Conservation (phyloP, 2,113 vertebrate genomes). For the Sylvilagus bachmani region DNA sequence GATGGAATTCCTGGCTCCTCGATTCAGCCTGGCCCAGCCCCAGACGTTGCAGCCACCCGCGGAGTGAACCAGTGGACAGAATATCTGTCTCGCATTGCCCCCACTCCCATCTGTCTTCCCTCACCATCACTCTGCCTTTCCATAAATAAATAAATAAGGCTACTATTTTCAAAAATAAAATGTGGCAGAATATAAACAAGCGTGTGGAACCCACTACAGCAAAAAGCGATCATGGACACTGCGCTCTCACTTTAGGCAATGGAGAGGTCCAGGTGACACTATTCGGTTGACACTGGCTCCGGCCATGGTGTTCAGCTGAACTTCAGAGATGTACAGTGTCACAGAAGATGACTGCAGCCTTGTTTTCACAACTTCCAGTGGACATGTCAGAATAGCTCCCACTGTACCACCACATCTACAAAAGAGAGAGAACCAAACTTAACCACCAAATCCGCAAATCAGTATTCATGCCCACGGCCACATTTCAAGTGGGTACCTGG, state of each 20-base stretch:
- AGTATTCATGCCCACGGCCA: background rate
- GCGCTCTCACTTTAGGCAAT: conserved; percentile 96
- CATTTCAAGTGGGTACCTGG: background rate
- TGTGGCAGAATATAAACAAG: background rate
- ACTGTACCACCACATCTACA: conserved; percentile 98
- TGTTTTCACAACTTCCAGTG: conserved; percentile 99
- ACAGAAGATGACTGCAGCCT: conserved; percentile 97
- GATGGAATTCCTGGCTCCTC: too few species aligned
- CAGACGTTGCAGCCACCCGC: too few species aligned
- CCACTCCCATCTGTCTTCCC: too few species aligned
- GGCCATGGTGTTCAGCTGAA: conserved; percentile 95
- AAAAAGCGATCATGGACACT: background rate
- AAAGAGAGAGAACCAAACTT: background rate
- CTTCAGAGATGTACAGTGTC: conserved; percentile 96
- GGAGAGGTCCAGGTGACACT: conserved; percentile 96
- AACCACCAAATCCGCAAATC: background rate
- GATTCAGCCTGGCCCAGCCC: too few species aligned
- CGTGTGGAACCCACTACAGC: background rate
- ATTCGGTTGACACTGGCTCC: conserved; percentile 93
- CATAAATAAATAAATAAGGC: too few species aligned
- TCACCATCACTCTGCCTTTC: too few species aligned
- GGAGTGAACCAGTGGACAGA: too few species aligned
- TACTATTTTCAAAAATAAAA: background rate
- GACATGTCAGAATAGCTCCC: conserved; percentile 98
- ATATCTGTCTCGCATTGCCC: too few species aligned